A percentile compares a stretch with the other conserved stretches of the same genome.
These are phyloP conservation scores for Pogonognathellus flavescens DNA, from an alignment of 1,140 invertebrate species.

Conservation along the genomic window DNA sequence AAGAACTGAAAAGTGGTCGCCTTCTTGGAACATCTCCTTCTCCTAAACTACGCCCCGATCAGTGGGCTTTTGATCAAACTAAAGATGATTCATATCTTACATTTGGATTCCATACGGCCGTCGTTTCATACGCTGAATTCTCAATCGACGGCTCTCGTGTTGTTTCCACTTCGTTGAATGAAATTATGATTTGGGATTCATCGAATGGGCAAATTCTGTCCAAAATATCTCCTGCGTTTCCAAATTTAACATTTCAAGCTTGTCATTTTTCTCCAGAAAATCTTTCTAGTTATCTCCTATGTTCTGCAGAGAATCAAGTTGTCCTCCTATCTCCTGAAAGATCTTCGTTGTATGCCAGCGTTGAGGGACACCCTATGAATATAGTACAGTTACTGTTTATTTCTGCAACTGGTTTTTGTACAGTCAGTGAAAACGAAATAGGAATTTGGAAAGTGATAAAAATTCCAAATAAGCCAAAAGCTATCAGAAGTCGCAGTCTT, in stretches of 20 bases:
- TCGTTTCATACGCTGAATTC: constrained; percentile 59
- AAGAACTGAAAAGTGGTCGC: constrained; percentile 48
- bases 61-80: constrained; percentile 44
- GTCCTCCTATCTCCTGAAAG: constrained; percentile 49
- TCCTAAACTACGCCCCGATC: constrained; percentile 57
- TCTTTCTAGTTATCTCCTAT: constrained; percentile 52
- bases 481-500: constrained; percentile 46
- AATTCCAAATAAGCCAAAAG: constrained; percentile 30
- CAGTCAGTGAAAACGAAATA: constrained; percentile 64
- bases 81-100: constrained; percentile 59
- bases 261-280: constrained; percentile 52
- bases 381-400: constrained; percentile 57
- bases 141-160: constrained; percentile 52
- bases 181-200: constrained; percentile 62
- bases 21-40: constrained; percentile 58
- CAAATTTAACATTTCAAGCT: constrained; percentile 43
- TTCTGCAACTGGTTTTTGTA: constrained; percentile 49
- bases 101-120: constrained; percentile 61
- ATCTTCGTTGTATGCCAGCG: constrained; percentile 42
- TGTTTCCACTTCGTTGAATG: constrained; percentile 62
- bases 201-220: constrained; percentile 55
- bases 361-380: constrained; percentile 58
- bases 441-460: constrained; percentile 60
- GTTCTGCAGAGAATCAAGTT: constrained; percentile 58
- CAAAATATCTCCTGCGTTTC: constrained; percentile 56